Evolutionary conservation across 2,797 vertebrate species (phyloP).

Genomic region (Prunella strophiata): DNA sequence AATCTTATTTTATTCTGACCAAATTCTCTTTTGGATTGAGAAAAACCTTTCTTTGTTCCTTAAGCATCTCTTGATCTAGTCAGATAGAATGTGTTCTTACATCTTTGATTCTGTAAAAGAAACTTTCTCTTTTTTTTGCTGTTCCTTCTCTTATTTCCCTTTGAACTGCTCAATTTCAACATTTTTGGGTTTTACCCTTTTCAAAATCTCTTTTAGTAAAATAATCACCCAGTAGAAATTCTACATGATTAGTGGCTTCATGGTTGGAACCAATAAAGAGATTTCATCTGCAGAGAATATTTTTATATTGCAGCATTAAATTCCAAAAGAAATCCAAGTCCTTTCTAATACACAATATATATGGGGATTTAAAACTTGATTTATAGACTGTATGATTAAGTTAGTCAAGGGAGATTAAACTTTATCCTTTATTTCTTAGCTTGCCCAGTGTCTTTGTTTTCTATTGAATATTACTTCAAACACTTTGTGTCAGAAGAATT

Average conservation of each 20-base stretch:
- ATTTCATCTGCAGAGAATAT: conserved; percentile 52
- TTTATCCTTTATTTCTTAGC: conserved; percentile 53
- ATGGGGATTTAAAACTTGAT: conserved; percentile 33
- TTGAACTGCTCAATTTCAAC: conserved; percentile 37
- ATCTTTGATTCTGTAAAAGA: conserved; percentile 1
- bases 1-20: conserved; percentile 47
- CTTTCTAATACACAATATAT: conserved; percentile 18
- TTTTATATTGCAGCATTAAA: conserved; percentile 54
- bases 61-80: conserved; percentile 37
- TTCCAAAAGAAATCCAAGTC: conserved; percentile 44
- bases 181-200: conserved; percentile 44
- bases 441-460: conserved; percentile 23
- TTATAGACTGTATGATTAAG: conserved; percentile 50
- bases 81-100: conserved; percentile 6
- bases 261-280: conserved; percentile 48
- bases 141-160: conserved; percentile 21
- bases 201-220: conserved; percentile 36
- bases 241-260: conserved; percentile 50
- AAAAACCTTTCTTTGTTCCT: conserved; percentile 54
- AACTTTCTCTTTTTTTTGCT: not conserved
- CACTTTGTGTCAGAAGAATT: not conserved
- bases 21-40: not conserved
- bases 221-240: conserved; percentile 44
- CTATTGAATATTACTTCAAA: conserved; percentile 16
- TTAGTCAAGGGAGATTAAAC: conserved; percentile 60